Base-by-base conservation (phyloP, 2,888 invertebrate species). In the Orthonychiurus folsomi region DNA sequence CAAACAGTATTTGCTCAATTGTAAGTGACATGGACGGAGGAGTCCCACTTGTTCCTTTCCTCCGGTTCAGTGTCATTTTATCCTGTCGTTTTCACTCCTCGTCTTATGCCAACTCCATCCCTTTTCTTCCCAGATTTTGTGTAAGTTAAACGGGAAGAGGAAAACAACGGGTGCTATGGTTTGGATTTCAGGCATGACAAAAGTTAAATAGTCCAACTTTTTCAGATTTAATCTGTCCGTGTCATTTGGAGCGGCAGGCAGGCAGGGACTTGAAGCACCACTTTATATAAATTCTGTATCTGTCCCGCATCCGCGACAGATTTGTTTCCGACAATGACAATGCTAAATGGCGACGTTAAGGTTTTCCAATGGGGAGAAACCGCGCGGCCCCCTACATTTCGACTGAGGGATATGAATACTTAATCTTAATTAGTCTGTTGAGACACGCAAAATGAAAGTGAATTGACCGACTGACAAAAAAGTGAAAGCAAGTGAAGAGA, bases 361-460 rank as follows among this genome's bases (percentile, higher is more conserved):
- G 53, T 53, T 37, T 37, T n/a, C n/a, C n/a, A n/a, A n/a, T n/a
- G n/a, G n/a, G n/a, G n/a, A n/a, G 23, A 52, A 27, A 28, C 23
- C 47, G 53, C 52, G 25, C 47, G n/a, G 15, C 20, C 24, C 61
- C 26, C 60, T 60, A 60, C 56, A 50, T 37, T 9, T 37, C 5
- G 37, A 5, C 37, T 37, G 37, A 15, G 15, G 37, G 5, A 37
- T 37, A 61, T 61, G 56, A 56, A 50, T 56, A 61, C 61, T 66
- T 66, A 64, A 66, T 66, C 66, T 64, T 66, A 66, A 66, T 66
- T 66, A 66, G 61, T 64, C 64, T 66, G 59, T 37, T 53, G 37
- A 64, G 65, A 54, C 63, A 60, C 60, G n/a, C n/a, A n/a, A 63
- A 64, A 66, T 66, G 66, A 66, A 66, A 64, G 61, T 59, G 61